Conservation (phyloP, 1,140 invertebrate genomes). For the Frieseomelitta varia region DNA sequence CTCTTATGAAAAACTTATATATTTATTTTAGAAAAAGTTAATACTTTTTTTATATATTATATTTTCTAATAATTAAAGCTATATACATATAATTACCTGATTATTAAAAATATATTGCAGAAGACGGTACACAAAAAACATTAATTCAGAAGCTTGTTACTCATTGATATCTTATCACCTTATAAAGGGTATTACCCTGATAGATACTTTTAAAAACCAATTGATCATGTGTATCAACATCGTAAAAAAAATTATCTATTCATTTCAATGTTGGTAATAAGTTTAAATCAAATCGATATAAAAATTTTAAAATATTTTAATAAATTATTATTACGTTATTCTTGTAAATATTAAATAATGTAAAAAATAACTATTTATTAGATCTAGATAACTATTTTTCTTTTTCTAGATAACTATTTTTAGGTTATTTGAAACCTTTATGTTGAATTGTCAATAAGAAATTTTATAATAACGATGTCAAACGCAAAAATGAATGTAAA, state of each 20-base stretch:
- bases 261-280: not conserved
- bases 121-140: not conserved
- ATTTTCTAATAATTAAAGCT: not conserved
- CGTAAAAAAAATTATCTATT: not conserved
- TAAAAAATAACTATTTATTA: not conserved
- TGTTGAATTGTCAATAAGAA: not conserved
- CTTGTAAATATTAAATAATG: not conserved
- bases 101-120: not conserved
- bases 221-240: not conserved
- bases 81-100: not conserved
- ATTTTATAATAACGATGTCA: not conserved
- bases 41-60: not conserved
- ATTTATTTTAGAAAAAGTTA: not conserved
- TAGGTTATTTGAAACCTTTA: not conserved
- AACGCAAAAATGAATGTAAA: not conserved
- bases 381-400: no score
- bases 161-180: no score
- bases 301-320: not conserved
- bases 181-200: not conserved
- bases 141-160: no score
- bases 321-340: not conserved
- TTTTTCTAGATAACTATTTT: no score
- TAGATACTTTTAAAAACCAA: no score
- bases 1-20: not conserved
- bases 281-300: not conserved